Evolutionary conservation across 2,888 invertebrate genomes (phyloP), one percentile per base, ranked within the genome.

Genomic region (Leptarthrus brevirostris): DNA sequence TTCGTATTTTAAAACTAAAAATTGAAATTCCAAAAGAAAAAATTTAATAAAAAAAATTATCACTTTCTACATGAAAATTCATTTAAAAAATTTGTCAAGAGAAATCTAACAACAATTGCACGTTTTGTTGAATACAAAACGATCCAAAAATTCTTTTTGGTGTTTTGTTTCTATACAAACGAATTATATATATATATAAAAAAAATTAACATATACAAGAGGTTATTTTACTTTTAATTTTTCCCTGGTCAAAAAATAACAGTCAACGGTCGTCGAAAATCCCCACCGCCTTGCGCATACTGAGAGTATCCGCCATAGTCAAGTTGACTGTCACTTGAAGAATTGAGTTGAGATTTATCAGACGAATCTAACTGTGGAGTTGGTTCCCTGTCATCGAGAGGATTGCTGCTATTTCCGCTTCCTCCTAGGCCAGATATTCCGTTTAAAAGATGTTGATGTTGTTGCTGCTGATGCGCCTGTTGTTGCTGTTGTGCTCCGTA

Each of bases 241-340:
- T 78, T 78, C 61, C 77, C 76, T 80, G 84, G 84, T 85, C 84
- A 85, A 83, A 85, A 85, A 81, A 85, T 85, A 76, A 85, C 85
- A 18, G 85, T 85, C 34, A 85, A 78, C 26, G 85, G 85, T 74
- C 85, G 80, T 10, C 85, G 82, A 77, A 84, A 85, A 77, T 85
- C 85, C 10, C 82, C 81, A 54, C 80, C 79, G 54, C 79, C 79
- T 18, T 77, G 77, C 10, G 74, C 76, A 74, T 79, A 79, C 61
- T 83, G 82, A 34, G 84, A 79, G 76, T 82, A 82, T 18, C 83
- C 84, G 1, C 83, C 81, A 74, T 84, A 84, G 52, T 84, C 84
- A 74, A 84, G 77, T 73, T 85, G 84, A 54, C 80, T 81, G 47
- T 83, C 85, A 76, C 80, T 82, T 70, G 85, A 82, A 16, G 84